These are phyloP conservation scores for Girardinus metallicus DNA, from an alignment of 2,797 vertebrate species.

Conservation along the genomic window DNA sequence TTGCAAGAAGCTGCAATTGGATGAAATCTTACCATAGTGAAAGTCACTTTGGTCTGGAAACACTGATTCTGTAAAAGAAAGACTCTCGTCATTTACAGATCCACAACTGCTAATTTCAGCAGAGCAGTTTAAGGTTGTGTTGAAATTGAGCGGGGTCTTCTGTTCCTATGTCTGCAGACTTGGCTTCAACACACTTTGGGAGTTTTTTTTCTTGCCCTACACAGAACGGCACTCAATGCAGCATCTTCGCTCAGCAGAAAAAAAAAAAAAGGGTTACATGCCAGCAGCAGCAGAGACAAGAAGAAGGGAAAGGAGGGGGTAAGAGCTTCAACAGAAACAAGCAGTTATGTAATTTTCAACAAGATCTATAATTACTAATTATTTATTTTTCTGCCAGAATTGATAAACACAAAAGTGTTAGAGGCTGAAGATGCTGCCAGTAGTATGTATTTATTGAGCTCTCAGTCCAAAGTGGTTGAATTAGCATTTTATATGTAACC, in stretches of 20 bases:
- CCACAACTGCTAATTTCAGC: conserved; percentile 12
- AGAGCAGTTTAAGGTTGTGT: conserved; percentile 23
- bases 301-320: neutral
- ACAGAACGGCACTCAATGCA: conserved; percentile 59
- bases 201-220: conserved; percentile 24
- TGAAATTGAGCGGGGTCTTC: conserved; percentile 30
- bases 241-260: conserved; percentile 77
- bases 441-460: conserved; percentile 62
- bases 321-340: conserved; percentile 3
- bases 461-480: conserved; percentile 44
- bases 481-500: conserved; percentile 34
- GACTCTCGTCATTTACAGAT: neutral
- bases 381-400: neutral
- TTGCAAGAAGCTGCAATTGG: neutral
- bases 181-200: conserved; percentile 55
- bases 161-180: conserved; percentile 48
- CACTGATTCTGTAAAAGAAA: conserved; percentile 68
- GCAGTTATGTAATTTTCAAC: neutral
- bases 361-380: neutral
- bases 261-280: conserved; percentile 57
- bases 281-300: conserved; percentile 34
- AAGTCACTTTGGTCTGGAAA: conserved; percentile 79
- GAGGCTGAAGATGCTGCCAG: conserved; percentile 19
- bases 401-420: neutral
- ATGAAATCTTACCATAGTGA: conserved; percentile 77